These are phyloP conservation scores for Barbus barbus DNA, from an alignment of 2,113 vertebrate species.

Conservation along the genomic window DNA sequence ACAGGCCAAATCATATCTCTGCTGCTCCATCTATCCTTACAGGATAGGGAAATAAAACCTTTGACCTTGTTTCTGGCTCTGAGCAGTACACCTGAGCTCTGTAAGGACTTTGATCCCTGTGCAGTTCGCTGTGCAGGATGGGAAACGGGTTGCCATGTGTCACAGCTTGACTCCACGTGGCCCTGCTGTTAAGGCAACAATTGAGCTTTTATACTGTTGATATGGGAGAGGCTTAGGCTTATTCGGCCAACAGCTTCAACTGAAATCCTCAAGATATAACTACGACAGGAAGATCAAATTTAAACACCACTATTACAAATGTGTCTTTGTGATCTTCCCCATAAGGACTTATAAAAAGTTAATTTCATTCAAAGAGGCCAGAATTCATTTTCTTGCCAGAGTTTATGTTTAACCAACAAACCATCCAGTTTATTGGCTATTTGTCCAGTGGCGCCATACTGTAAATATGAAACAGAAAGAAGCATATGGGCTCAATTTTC, in stretches of 20 bases:
- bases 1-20: not conserved
- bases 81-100: conserved; percentile 45
- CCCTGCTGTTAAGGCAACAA: conserved; percentile 44
- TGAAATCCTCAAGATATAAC: conserved; percentile 22
- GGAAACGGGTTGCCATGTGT: conserved; percentile 39
- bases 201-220: conserved; percentile 34
- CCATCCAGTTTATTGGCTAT: not conserved
- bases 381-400: not conserved
- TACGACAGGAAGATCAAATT: conserved; percentile 26
- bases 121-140: conserved; percentile 42
- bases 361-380: not conserved
- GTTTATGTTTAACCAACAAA: conserved; percentile 11
- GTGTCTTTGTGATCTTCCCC: not conserved
- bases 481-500: not conserved
- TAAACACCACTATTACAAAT: not conserved
- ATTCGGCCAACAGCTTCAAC: conserved; percentile 18
- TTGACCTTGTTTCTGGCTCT: conserved; percentile 33
- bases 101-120: conserved; percentile 53
- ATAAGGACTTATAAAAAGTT: not conserved
- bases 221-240: conserved; percentile 49
- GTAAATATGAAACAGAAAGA: not conserved
- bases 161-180: conserved; percentile 48
- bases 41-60: conserved; percentile 45
- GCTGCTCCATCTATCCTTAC: no score
- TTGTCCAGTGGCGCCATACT: not conserved